Evolutionary conservation across 2,113 vertebrate genomes (phyloP).

Genomic region (Apeltes quadracus): DNA sequence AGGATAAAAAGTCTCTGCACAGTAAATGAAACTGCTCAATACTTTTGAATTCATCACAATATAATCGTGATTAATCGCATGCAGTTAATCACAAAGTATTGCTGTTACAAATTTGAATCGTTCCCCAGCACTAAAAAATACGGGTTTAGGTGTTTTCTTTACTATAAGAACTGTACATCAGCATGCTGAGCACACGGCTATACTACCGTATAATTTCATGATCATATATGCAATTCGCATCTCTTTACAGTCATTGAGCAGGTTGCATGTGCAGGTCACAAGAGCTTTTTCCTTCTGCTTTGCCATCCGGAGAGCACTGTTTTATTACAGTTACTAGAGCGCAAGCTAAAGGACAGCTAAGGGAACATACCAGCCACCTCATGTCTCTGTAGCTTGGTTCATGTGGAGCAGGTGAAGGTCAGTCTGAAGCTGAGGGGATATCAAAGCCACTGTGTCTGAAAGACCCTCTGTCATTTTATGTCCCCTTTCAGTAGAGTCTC

Average conservation of each 20-base stretch:
- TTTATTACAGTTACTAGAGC: slow-evolving; percentile 76
- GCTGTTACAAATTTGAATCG: no score
- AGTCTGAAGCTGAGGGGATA: slow-evolving; percentile 73
- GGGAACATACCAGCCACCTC: slow-evolving; percentile 72
- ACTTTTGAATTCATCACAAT: no score
- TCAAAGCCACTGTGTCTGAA: slow-evolving; percentile 73
- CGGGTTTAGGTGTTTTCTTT: slow-evolving; percentile 11
- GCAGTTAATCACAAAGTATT: no score
- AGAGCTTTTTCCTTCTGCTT: slow-evolving; percentile 66
- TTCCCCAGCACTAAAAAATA: slow-evolving; percentile 10
- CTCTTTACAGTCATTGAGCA: slow-evolving; percentile 69
- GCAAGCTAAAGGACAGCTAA: slow-evolving; percentile 69
- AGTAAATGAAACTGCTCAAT: no score
- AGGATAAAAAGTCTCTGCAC: no score
- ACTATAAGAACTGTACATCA: slow-evolving; percentile 19
- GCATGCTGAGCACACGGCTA: slow-evolving; percentile 22
- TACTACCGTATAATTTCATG: slow-evolving; percentile 51
- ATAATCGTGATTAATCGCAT: no score
- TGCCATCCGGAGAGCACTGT: slow-evolving; percentile 65
- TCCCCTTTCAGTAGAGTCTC: slow-evolving; percentile 54
- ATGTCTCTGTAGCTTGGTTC: slow-evolving; percentile 67
- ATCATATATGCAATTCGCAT: slow-evolving; percentile 54
- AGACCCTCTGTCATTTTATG: slow-evolving; percentile 71
- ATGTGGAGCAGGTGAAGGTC: slow-evolving; percentile 79
- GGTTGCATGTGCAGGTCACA: slow-evolving; percentile 59